Percentiles rank a stretch among this genome's conserved stretches.
phyloP scores from a whole-genome alignment of 2,797 vertebrate species.

The Alca torda region DNA sequence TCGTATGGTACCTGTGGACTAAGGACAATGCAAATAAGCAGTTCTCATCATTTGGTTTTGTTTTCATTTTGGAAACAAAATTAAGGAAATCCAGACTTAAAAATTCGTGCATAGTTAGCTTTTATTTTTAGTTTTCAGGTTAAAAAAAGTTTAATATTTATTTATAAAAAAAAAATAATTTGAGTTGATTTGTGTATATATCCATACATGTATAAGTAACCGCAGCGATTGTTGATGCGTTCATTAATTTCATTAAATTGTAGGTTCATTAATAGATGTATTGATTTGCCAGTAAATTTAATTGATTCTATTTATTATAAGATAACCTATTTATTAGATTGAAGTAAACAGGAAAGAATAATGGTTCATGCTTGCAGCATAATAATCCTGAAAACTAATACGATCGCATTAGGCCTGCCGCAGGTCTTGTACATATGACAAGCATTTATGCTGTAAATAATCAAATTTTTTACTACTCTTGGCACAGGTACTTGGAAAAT shows the following conservation, averaged over 20 bases:
- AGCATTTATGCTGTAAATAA: slow-evolving; percentile 67
- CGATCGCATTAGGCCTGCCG: not conserved
- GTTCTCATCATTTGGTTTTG: not conserved
- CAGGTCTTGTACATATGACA: slow-evolving; percentile 1
- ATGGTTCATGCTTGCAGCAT: not conserved
- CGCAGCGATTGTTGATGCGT: not conserved
- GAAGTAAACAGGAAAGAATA: not conserved
- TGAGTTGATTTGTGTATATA: not conserved
- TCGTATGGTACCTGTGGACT: not conserved
- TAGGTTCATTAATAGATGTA: not conserved
- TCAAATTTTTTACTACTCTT: slow-evolving; percentile 57
- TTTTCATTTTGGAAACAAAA: not conserved
- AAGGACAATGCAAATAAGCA: not conserved
- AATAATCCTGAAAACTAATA: not conserved
- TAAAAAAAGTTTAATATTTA: not conserved
- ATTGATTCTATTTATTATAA: not conserved
- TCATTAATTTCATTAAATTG: not conserved
- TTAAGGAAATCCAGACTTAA: not conserved
- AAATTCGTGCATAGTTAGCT: not conserved
- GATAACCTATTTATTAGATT: not conserved
- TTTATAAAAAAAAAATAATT: not conserved
- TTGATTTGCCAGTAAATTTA: not conserved
- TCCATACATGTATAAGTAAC: not conserved
- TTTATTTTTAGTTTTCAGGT: not conserved
- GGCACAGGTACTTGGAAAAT: slow-evolving; percentile 68